phyloP scores from a whole-genome alignment of 1,140 invertebrate species.

The Geopemphigus sp. region DNA sequence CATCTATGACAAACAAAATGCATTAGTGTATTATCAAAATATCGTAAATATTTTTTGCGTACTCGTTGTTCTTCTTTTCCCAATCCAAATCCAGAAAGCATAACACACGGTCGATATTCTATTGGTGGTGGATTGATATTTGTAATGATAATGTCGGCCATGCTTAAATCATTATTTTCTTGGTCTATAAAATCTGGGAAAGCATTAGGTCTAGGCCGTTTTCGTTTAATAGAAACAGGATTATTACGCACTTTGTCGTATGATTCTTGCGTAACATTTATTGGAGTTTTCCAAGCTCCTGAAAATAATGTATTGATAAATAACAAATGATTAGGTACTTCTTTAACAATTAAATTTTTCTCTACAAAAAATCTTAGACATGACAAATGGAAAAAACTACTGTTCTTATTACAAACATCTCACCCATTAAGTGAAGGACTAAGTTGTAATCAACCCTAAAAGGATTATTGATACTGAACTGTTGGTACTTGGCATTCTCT shows the following conservation, averaged over 20 bases:
- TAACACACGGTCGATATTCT: constrained; percentile 58
- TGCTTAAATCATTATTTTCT: constrained; percentile 52
- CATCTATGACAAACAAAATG: constrained; percentile 58
- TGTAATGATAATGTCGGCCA: constrained; percentile 53
- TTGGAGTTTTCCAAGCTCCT: constrained; percentile 89
- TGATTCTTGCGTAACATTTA: constrained; percentile 83
- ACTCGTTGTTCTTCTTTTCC: constrained; percentile 57
- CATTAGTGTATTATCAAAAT: not conserved
- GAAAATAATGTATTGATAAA: not conserved
- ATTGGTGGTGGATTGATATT: constrained; percentile 58
- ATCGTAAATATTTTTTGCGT: constrained; percentile 13
- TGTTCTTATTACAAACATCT: constrained; percentile 55
- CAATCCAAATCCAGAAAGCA: constrained; percentile 58
- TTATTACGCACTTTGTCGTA: constrained; percentile 72
- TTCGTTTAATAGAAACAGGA: constrained; percentile 59
- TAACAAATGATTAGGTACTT: not conserved
- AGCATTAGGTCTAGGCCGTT: constrained; percentile 57
- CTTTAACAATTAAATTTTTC: too few relatives aligned
- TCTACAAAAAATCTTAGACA: not conserved
- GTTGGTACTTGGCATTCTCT: constrained; percentile 82
- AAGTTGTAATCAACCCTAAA: constrained; percentile 84
- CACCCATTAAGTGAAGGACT: constrained; percentile 88
- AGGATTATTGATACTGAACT: constrained; percentile 74
- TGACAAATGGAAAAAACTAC: not conserved
- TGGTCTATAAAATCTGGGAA: constrained; percentile 49